A percentile compares a stretch with the other conserved stretches of the same genome.
Evolutionary conservation across 2,797 vertebrate genomes (phyloP).

Genomic region (Microctenopoma stevenorrisi): DNA sequence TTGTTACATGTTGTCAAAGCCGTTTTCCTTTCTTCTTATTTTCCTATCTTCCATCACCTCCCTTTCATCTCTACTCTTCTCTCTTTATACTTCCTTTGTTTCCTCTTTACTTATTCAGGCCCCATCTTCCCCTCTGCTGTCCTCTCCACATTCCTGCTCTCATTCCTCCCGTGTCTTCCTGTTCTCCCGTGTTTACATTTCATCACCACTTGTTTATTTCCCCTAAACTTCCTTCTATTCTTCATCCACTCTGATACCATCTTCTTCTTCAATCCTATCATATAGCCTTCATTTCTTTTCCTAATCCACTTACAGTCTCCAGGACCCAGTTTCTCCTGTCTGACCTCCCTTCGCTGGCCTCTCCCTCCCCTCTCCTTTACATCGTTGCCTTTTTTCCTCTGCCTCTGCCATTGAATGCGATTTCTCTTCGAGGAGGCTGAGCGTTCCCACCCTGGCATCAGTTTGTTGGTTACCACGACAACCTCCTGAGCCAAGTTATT

Average conservation of each 20-base stretch:
- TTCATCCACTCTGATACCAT: not conserved
- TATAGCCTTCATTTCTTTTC: not conserved
- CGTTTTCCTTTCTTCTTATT: no score
- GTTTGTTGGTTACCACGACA: slow-evolving; percentile 85
- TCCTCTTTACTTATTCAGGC: not conserved
- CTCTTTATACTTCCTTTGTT: no score
- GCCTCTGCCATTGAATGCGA: slow-evolving; percentile 33
- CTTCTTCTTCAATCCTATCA: no score
- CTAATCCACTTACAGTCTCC: not conserved
- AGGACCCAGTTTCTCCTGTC: slow-evolving; percentile 1
- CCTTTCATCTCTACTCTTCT: no score
- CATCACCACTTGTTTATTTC: not conserved
- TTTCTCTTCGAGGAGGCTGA: slow-evolving; percentile 64
- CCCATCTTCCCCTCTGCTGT: not conserved
- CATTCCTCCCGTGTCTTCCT: slow-evolving; percentile 5
- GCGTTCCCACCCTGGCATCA: slow-evolving; percentile 76
- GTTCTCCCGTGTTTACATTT: slow-evolving; percentile 4
- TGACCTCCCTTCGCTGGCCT: not conserved
- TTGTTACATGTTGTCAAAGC: no score
- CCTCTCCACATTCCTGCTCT: not conserved
- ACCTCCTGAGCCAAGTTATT: slow-evolving; percentile 83
- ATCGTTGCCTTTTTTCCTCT: slow-evolving; percentile 27
- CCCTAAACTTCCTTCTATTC: not conserved
- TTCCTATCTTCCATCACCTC: no score
- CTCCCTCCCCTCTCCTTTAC: slow-evolving; percentile 10